phyloP scores from a whole-genome alignment of 2,888 invertebrate genomes.

The Protodeltote pygarga region DNA sequence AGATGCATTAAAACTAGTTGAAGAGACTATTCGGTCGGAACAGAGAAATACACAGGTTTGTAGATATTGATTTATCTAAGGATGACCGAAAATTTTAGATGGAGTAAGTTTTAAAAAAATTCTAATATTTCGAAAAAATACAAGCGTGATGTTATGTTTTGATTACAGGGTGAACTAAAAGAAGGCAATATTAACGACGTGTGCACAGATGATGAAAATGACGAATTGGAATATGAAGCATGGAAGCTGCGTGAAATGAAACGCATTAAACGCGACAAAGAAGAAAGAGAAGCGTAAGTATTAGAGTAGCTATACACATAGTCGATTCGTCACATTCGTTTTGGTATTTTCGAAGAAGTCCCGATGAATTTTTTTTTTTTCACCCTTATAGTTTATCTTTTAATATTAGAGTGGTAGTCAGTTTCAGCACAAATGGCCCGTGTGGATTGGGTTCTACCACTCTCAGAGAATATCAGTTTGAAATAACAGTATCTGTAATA shows the following conservation, averaged over 20 bases:
- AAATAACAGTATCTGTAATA: too few relatives aligned
- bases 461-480: too few relatives aligned
- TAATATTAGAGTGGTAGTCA: too few relatives aligned
- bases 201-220: conserved; percentile 97
- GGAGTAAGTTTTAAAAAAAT: too few relatives aligned
- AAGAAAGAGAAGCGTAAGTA: conserved; percentile 96
- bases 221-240: conserved; percentile 98
- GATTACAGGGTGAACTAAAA: conserved; percentile 88
- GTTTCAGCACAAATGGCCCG: too few relatives aligned
- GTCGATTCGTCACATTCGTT: not conserved
- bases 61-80: conserved; percentile 3
- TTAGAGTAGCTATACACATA: not conserved
- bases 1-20: conserved; percentile 95
- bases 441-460: too few relatives aligned
- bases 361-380: too few relatives aligned
- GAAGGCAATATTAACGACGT: conserved; percentile 94
- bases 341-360: too few relatives aligned
- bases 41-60: conserved; percentile 87
- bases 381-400: too few relatives aligned
- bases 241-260: conserved; percentile 99
- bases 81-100: too few relatives aligned
- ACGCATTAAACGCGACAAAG: conserved; percentile 97
- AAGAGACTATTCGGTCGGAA: conserved; percentile 95
- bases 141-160: not conserved
- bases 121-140: not conserved